Evolutionary conservation across 2,797 vertebrate genomes (phyloP).

Genomic region (Hylomyscus alleni): DNA sequence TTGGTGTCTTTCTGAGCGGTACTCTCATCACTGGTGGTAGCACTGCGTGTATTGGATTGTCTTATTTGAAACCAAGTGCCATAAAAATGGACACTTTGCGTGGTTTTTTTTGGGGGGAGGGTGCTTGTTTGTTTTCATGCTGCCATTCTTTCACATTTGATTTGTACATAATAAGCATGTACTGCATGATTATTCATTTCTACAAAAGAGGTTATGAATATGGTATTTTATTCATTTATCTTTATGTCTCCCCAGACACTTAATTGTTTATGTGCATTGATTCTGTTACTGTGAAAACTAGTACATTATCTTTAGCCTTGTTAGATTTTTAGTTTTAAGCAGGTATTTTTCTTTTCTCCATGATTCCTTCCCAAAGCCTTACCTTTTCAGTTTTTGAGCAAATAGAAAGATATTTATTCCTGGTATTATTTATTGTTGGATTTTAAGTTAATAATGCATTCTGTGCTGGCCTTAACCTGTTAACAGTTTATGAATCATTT

Average conservation of each 20-base stretch:
- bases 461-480: constrained; percentile 30
- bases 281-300: not conserved
- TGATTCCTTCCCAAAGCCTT: constrained; percentile 18
- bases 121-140: not conserved
- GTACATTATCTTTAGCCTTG: not conserved
- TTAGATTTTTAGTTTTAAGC: not conserved
- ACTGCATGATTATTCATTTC: not conserved
- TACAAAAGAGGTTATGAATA: not conserved
- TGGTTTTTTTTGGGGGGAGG: not conserved
- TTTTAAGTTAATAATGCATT: constrained; percentile 50
- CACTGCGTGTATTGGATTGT: not conserved
- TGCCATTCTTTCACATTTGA: not conserved
- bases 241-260: not conserved
- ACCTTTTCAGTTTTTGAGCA: constrained; percentile 23
- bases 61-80: not conserved
- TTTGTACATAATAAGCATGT: not conserved
- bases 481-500: constrained; percentile 44
- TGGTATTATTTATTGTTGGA: not conserved
- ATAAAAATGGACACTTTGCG: not conserved
- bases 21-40: not conserved
- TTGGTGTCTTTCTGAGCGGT: not conserved
- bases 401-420: not conserved
- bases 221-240: constrained; percentile 9
- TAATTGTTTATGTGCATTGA: constrained; percentile 20
- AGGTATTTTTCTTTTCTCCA: not conserved